A percentile compares a stretch with the other conserved stretches of the same genome.
Conservation (phyloP, 2,113 vertebrate genomes). For the Dasyornis broadbenti region DNA sequence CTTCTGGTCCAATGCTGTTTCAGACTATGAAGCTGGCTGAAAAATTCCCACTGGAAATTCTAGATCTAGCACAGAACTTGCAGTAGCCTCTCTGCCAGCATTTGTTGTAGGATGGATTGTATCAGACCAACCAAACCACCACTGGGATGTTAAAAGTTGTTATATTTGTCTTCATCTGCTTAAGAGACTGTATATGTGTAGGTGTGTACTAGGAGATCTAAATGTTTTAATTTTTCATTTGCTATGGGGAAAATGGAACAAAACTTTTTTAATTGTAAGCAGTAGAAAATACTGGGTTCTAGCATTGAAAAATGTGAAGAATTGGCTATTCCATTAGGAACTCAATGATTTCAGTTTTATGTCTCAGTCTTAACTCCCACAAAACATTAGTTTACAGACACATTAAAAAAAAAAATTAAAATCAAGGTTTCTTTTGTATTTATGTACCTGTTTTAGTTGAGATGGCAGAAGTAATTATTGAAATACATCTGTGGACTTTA, state of each 20-base stretch:
- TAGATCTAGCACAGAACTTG: accelerated
- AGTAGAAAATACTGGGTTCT: neutral
- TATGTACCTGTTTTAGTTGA: neutral
- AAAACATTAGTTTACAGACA: neutral
- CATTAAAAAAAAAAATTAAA: neutral
- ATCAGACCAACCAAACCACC: neutral
- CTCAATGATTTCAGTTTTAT: neutral
- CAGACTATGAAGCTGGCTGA: neutral
- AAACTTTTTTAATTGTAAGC: neutral
- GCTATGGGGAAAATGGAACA: neutral
- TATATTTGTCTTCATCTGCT: neutral
- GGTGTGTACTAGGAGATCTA: neutral
- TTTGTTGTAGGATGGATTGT: neutral
- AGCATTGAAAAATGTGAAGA: neutral
- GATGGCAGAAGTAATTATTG: neutral
- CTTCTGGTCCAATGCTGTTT: neutral
- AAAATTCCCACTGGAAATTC: neutral
- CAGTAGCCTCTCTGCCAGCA: neutral
- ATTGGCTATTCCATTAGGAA: neutral
- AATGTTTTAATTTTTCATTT: neutral
- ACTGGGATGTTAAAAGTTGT: neutral
- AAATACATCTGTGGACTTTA: neutral
- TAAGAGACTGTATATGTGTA: neutral
- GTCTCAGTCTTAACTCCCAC: neutral
- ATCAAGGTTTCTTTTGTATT: neutral